phyloP scores from a whole-genome alignment of 2,797 vertebrate genomes.

The Bradypodion pumilum region DNA sequence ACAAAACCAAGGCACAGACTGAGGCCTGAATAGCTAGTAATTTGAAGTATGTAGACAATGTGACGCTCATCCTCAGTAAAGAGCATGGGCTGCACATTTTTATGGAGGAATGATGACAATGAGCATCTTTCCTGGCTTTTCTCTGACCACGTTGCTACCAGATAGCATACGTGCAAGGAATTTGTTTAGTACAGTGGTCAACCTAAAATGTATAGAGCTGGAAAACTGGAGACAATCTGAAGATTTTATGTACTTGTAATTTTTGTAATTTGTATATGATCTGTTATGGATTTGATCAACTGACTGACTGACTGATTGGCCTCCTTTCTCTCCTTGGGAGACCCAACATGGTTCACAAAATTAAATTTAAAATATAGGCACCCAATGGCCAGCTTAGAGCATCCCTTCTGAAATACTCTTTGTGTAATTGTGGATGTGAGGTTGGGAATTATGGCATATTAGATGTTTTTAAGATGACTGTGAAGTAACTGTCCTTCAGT shows the following conservation, averaged over 20 bases:
- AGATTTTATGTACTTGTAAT: neutral
- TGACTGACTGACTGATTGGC: no score
- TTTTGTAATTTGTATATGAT: neutral
- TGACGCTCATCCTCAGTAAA: slow-evolving; percentile 32
- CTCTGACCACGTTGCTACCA: neutral
- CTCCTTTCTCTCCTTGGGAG: no score
- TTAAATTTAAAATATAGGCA: no score
- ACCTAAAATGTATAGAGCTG: neutral
- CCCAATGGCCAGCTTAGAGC: neutral
- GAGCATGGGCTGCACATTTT: neutral
- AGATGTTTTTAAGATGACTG: neutral
- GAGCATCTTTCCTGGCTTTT: slow-evolving; percentile 29
- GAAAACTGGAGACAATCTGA: neutral
- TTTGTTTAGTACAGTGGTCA: neutral
- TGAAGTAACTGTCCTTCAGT: neutral
- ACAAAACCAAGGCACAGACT: slow-evolving; percentile 50
- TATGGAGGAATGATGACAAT: slow-evolving; percentile 59
- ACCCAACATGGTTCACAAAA: no score
- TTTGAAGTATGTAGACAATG: slow-evolving; percentile 41
- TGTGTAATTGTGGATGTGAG: neutral
- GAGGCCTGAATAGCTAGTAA: slow-evolving; percentile 49
- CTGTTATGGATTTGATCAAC: neutral
- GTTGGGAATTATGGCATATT: neutral
- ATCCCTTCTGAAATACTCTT: neutral
- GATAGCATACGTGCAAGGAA: neutral